Conservation (phyloP, 2,888 invertebrate genomes). For the Nebria brevicollis region DNA sequence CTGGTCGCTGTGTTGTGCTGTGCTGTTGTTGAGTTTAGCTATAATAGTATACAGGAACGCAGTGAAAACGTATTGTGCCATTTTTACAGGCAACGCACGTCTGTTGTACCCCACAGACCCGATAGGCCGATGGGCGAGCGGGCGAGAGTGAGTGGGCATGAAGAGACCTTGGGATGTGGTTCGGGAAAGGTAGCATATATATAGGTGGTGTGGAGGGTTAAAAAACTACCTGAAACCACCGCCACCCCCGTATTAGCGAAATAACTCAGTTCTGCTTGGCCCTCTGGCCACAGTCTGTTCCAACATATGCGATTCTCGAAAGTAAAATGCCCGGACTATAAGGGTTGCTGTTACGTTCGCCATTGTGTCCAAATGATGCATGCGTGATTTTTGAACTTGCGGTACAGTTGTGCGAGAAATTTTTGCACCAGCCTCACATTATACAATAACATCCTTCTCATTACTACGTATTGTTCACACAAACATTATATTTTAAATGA, state of each 20-base stretch:
- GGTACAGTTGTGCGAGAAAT: slow-evolving; percentile 36
- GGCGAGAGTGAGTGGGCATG: no score
- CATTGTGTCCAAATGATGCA: slow-evolving; percentile 47
- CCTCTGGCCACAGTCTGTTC: slow-evolving; percentile 32
- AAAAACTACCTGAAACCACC: slow-evolving; percentile 47
- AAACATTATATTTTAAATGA: no score
- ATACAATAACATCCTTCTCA: neutral
- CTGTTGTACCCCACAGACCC: neutral
- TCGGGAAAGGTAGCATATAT: slow-evolving; percentile 26
- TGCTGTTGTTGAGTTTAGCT: neutral
- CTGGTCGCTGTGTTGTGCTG: neutral
- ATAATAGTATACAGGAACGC: neutral
- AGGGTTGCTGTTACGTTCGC: slow-evolving; percentile 19
- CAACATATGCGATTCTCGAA: slow-evolving; percentile 2
- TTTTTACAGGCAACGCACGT: slow-evolving; percentile 43
- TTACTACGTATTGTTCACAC: no score
- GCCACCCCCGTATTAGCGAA: slow-evolving; percentile 49
- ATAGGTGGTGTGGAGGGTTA: slow-evolving; percentile 45
- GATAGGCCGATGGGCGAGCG: neutral
- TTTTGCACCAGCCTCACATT: slow-evolving; percentile 25
- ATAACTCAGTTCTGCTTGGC: slow-evolving; percentile 49
- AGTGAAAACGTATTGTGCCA: slow-evolving; percentile 32
- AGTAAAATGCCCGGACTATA: slow-evolving; percentile 19
- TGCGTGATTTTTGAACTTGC: slow-evolving; percentile 48
- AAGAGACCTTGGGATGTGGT: neutral